These are phyloP conservation scores for Prosopocoilus inquinatus DNA, from an alignment of 2,888 invertebrate genomes.

Conservation along the genomic window DNA sequence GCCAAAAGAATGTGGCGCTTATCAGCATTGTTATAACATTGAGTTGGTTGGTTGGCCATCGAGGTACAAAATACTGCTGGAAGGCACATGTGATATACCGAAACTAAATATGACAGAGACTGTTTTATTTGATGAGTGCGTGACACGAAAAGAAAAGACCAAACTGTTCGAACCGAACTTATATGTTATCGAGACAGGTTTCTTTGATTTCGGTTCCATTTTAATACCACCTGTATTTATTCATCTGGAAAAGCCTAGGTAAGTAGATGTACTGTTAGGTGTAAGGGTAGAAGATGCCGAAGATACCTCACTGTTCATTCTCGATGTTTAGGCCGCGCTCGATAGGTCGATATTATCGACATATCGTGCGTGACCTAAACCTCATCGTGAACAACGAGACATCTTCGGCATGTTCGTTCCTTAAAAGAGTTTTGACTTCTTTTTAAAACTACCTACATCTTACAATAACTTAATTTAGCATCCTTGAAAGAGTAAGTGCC, in stretches of 20 bases:
- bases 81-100: constrained; percentile 43
- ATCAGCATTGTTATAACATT: constrained; percentile 35
- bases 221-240: constrained; percentile 18
- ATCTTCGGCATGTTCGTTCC: no score
- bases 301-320: no score
- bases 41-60: constrained; percentile 36
- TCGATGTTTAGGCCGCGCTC: no score
- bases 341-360: no score
- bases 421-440: no score
- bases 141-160: constrained; percentile 23
- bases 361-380: no score
- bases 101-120: constrained; percentile 33
- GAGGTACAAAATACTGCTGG: constrained; percentile 33
- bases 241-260: neutral
- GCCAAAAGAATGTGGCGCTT: constrained; percentile 36
- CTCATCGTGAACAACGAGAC: no score
- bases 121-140: neutral
- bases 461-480: constrained; percentile 7
- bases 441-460: no score
- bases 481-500: constrained; percentile 23
- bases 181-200: constrained; percentile 34
- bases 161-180: constrained; percentile 28
- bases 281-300: neutral
- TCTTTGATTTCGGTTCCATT: constrained; percentile 44
- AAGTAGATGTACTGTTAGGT: constrained; percentile 4